Base-by-base conservation (phyloP, 2,797 vertebrate species). In the Loriculus beryllinus region DNA sequence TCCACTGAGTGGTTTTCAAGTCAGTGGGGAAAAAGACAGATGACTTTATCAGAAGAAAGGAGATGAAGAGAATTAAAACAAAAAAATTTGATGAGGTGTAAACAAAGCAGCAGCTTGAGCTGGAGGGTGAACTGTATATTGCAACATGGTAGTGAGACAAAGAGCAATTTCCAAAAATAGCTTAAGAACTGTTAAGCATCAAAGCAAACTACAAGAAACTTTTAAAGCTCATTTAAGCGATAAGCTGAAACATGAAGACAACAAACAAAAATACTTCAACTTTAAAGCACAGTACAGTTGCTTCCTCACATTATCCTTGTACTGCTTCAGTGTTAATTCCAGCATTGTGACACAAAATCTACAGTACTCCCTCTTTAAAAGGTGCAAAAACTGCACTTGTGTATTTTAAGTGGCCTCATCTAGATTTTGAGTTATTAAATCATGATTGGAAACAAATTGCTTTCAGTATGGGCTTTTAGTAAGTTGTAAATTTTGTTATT, bases 41-140 rank as follows among this genome's bases (percentile, higher is more conserved):
- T 60, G 4, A 67, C 49, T 96, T 96, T 83, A 87, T 95, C 72
- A 92, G 11, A 33, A 47, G 88, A 86, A 78, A 93, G 19, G 48
- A 92, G 74, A 91, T 81, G 25, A 90, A 89, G 43, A 87, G 49
- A 95, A 87, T 76, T 85, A 93, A 90, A 94, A 57, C 20, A 54
- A 83, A n/a, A 81, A 83, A 86, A 95, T 59, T 54, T 89, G 81
- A 89, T 94, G 90, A 93, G 52, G 14, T 92, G 28, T 92, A 96
- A 96, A 86, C 65, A 92, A 92, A 92, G 13, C 37, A 92, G 78
- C 67, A 93, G 33, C 59, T 80, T 95, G 82, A 95, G 67, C 78
- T 82, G n/a, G 51, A 94, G 82, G 60, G 39, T 80, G 79, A 94
- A 47, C 52, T 85, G 40, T 47, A 92, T 93, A 81, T 89, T 76